Conservation (phyloP, 2,888 invertebrate genomes). For the Drosophila phalerata region DNA sequence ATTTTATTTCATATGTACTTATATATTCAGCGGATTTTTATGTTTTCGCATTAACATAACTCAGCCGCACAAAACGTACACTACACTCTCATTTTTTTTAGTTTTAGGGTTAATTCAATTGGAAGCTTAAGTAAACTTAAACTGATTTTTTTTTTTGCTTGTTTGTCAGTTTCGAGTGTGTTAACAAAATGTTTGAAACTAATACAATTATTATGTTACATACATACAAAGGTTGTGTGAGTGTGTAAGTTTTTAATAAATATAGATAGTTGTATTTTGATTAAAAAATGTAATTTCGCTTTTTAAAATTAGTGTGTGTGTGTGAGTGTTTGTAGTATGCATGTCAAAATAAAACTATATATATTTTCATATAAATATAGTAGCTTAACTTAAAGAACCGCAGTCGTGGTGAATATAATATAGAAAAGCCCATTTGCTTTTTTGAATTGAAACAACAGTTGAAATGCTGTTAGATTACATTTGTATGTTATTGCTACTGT, state of each 20-base stretch:
- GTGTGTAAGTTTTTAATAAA: conserved; percentile 46
- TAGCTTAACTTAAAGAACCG: conserved; percentile 70
- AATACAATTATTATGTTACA: conserved; percentile 47
- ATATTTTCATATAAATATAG: conserved; percentile 36
- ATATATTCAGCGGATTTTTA: conserved; percentile 73
- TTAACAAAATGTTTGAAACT: conserved; percentile 44
- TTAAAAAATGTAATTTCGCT: conserved; percentile 61
- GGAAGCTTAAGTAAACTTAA: conserved; percentile 53
- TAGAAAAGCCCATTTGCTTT: conserved; percentile 51
- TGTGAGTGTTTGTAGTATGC: conserved; percentile 40
- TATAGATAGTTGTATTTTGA: conserved; percentile 55
- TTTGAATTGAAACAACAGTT: conserved; percentile 22
- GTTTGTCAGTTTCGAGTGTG: conserved; percentile 25
- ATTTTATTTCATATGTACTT: conserved; percentile 58
- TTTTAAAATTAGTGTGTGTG: conserved; percentile 45
- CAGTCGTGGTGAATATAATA: conserved; percentile 60
- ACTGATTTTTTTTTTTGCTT: conserved; percentile 13
- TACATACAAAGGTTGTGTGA: conserved; percentile 46
- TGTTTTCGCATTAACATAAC: conserved; percentile 80
- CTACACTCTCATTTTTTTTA: conserved; percentile 51
- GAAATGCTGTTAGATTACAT: conserved; percentile 71
- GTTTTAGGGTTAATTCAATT: conserved; percentile 46
- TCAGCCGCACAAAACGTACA: conserved; percentile 65
- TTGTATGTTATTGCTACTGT: conserved; percentile 63
- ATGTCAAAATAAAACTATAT: conserved; percentile 32